Evolutionary conservation across 2,888 invertebrate species (phyloP), one percentile per base, ranked within the genome.

Genomic region (Drosophila colorata): DNA sequence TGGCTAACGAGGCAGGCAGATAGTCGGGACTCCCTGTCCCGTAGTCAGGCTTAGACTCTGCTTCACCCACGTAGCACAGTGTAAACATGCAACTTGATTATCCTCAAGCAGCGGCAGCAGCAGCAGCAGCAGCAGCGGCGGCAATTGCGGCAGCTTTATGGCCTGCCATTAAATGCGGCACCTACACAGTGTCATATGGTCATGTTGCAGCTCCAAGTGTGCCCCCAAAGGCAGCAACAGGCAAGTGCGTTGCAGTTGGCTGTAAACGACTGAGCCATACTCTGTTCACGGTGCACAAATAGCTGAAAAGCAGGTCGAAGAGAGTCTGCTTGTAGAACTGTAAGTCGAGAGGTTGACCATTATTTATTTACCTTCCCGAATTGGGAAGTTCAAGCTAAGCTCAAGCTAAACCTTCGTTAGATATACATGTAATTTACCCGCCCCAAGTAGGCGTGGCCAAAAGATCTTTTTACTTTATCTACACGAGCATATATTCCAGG

Each of bases 21-120:
- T 20, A 31, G 35, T 9, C 57, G 63, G 56, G 13, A 23, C 38
- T 49, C 38, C 47, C 9, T 2, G 40, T 49, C 38, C 47, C 9
- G 3, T 9, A 9, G 28, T 28, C 28, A 28, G 28, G 28, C 28
- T 28, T 9, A 2, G 28, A 28, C 23, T 18, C 37, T 41, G 61
- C 56, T 67, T 76, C 77, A 85, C 87, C 88, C 83, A 83, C 83
- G 88, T 74, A 80, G 82, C 72, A 65, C 71, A 80, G 79, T 87
- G 83, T 84, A 87, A 88, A 88, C 88, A 88, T 88, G 87, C 87
- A 88, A 87, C 88, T 80, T 88, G 78, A 88, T 88, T 83, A 88
- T 83, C 84, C 87, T 80, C 73, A 37, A 64, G 63, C 64, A 64
- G 44, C 37, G 20, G 28, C 69, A 43, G 23, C 51, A 41, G 28